These are phyloP conservation scores for Callipepla squamata DNA, from an alignment of 2,113 vertebrate genomes.

Conservation along the genomic window DNA sequence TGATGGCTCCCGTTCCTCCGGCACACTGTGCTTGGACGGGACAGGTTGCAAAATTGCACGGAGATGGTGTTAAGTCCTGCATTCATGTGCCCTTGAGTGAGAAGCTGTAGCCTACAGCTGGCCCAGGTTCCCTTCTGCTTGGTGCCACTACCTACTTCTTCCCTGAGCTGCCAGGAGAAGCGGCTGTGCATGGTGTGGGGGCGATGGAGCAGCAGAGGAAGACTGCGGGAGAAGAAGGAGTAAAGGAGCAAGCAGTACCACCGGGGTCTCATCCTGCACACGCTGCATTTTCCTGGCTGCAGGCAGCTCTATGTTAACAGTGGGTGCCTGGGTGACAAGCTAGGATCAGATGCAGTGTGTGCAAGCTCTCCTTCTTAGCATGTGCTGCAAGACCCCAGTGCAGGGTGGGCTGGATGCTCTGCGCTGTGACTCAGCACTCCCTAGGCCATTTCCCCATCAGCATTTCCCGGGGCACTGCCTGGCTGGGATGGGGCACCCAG, in stretches of 20 bases:
- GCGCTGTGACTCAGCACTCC: background rate
- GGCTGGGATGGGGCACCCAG: background rate
- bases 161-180: background rate
- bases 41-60: background rate
- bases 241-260: background rate
- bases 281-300: background rate
- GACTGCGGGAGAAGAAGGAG: background rate
- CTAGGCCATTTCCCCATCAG: background rate
- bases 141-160: background rate
- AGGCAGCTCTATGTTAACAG: background rate
- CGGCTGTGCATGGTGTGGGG: background rate
- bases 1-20: background rate
- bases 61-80: background rate
- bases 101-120: background rate
- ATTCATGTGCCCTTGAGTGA: background rate
- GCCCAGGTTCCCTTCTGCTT: background rate
- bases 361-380: accelerated
- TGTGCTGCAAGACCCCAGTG: background rate
- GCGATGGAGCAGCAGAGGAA: background rate
- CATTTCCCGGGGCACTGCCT: background rate
- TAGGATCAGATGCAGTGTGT: accelerated
- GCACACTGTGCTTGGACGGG: background rate
- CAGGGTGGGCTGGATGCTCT: background rate
- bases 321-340: background rate
- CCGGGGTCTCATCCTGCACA: background rate